These are phyloP conservation scores for Latrodectus elegans DNA, from an alignment of 2,888 invertebrate species.

Conservation along the genomic window DNA sequence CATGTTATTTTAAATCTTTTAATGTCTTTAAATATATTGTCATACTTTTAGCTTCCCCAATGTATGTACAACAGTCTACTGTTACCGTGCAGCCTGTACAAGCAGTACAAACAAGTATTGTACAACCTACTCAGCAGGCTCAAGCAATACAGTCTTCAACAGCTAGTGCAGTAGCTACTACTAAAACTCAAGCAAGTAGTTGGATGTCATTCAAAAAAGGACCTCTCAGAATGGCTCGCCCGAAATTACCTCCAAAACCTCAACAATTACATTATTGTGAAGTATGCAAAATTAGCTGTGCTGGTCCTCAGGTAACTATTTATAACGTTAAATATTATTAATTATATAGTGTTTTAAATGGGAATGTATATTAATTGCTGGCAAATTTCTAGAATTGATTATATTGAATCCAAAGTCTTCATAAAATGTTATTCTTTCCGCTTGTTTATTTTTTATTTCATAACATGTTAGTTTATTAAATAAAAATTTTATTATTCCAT, in stretches of 20 bases:
- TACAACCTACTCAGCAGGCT: conserved; percentile 44
- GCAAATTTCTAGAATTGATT: too few species aligned
- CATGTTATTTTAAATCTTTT: too few species aligned
- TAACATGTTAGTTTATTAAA: too few species aligned
- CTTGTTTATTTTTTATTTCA: too few species aligned
- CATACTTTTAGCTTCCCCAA: conserved; percentile 73
- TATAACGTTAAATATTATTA: neutral
- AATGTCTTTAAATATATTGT: neutral
- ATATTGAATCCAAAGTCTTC: too few species aligned
- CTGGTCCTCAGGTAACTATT: conserved; percentile 85
- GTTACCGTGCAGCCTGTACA: conserved; percentile 71
- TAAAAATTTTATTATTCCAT: neutral
- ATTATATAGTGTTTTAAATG: neutral
- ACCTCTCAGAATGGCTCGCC: conserved; percentile 79
- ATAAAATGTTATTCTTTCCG: too few species aligned
- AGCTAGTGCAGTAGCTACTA: conserved; percentile 68
- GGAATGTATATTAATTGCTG: too few species aligned
- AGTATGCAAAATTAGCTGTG: conserved; percentile 98
- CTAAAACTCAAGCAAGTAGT: conserved; percentile 63
- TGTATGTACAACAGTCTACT: conserved; percentile 87
- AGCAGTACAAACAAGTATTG: conserved; percentile 70
- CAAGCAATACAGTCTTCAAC: conserved; percentile 69
- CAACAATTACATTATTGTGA: conserved; percentile 98
- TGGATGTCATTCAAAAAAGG: conserved; percentile 71
- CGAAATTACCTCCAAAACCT: conserved; percentile 89